phyloP scores from a whole-genome alignment of 2,888 invertebrate genomes.

The Tuberolachnus salignus region DNA sequence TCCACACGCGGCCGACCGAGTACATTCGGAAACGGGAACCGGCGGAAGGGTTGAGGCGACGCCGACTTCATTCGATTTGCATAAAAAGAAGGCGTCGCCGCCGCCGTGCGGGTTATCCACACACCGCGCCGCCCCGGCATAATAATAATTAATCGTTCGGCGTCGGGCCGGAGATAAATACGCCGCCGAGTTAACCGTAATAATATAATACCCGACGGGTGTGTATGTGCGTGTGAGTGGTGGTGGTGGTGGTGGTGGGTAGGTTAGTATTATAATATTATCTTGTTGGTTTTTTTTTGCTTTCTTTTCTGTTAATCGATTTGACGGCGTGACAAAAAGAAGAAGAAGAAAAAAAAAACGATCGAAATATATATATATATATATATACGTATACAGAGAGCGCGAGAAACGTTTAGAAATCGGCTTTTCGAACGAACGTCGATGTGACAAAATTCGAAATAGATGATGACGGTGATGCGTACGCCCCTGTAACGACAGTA shows the following conservation, averaged over 20 bases:
- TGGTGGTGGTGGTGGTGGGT: no score
- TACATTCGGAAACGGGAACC: neutral
- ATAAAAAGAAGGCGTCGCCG: slow-evolving; percentile 47
- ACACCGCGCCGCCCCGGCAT: slow-evolving; percentile 1
- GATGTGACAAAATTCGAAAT: no score
- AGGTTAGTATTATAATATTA: neutral
- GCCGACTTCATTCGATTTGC: slow-evolving; percentile 52
- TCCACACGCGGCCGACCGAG: neutral
- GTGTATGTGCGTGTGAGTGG: neutral
- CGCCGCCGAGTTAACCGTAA: slow-evolving; percentile 8
- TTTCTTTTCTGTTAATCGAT: slow-evolving; percentile 7
- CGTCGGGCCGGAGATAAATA: slow-evolving; percentile 8
- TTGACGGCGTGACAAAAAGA: slow-evolving; percentile 14
- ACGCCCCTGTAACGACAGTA: neutral
- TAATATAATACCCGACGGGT: neutral
- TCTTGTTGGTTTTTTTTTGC: neutral
- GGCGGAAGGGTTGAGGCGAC: slow-evolving; percentile 42
- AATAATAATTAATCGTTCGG: slow-evolving; percentile 51
- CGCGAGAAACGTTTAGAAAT: no score
- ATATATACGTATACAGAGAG: no score
- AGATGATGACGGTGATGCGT: neutral
- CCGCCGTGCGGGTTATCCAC: neutral
- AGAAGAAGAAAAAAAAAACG: slow-evolving; percentile 20
- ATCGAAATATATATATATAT: no score
- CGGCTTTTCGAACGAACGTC: no score